Conservation (phyloP, 1,140 invertebrate genomes). For the Cardiocondyla obscurior region DNA sequence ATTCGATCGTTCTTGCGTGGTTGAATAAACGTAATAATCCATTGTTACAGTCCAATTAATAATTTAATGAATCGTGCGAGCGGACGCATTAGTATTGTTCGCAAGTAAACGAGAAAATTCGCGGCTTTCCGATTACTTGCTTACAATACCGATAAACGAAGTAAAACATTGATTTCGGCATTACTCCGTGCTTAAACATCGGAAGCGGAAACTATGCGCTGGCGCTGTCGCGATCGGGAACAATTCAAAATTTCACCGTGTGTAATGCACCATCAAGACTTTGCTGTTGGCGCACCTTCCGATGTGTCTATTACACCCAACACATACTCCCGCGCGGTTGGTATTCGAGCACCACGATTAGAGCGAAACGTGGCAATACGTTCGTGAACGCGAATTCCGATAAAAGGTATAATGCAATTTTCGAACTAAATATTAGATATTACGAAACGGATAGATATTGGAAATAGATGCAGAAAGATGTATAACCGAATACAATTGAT, state of each 20-base stretch:
- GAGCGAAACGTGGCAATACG: background rate
- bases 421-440: background rate
- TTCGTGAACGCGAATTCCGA: background rate
- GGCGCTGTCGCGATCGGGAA: constrained; percentile 1
- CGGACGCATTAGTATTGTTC: background rate
- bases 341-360: constrained; percentile 27
- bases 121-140: background rate
- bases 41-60: constrained; percentile 41
- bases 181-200: background rate
- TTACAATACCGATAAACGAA: background rate
- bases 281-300: constrained; percentile 25
- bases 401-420: constrained; percentile 17
- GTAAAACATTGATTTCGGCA: background rate
- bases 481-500: background rate
- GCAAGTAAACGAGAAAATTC: constrained; percentile 8
- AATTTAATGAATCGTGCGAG: constrained; percentile 18
- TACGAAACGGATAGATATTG: background rate
- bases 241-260: constrained; percentile 14
- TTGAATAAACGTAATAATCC: constrained; percentile 18
- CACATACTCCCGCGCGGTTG: constrained; percentile 7
- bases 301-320: constrained; percentile 29
- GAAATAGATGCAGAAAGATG: background rate
- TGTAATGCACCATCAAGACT: background rate
- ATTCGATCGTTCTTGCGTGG: constrained; percentile 25
- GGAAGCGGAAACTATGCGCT: constrained; percentile 19